Conservation (phyloP, 2,113 vertebrate genomes). For the Pantherophis guttatus region DNA sequence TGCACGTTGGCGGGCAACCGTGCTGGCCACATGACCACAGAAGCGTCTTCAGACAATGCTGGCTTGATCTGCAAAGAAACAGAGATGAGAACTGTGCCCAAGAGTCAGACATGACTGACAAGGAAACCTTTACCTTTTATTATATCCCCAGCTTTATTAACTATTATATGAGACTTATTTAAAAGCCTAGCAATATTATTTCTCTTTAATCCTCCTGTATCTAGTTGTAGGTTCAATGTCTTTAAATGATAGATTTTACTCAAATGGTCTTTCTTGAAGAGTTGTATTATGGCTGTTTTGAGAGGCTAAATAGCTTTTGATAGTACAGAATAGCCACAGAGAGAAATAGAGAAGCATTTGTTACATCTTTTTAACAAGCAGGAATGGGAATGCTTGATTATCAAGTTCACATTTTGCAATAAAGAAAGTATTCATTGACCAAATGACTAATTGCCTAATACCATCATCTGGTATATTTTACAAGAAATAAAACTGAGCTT, state of each 20-base stretch:
- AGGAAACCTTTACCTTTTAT: not conserved
- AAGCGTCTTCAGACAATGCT: too few relatives aligned
- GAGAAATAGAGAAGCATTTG: not conserved
- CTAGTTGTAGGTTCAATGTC: not conserved
- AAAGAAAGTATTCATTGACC: not conserved
- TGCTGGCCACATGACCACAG: too few relatives aligned
- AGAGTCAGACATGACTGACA: too few relatives aligned
- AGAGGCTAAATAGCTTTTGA: not conserved
- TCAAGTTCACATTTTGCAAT: not conserved
- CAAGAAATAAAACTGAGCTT: not conserved
- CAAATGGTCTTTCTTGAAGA: slow-evolving; percentile 16
- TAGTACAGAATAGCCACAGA: not conserved
- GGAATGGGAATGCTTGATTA: not conserved
- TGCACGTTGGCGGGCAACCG: too few relatives aligned
- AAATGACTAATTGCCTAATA: slow-evolving; percentile 4
- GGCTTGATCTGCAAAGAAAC: too few relatives aligned
- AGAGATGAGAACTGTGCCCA: too few relatives aligned
- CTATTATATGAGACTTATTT: not conserved
- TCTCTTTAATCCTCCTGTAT: not conserved
- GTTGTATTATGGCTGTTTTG: not conserved
- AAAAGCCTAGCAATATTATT: not conserved
- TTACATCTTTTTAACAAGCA: not conserved
- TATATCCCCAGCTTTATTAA: not conserved
- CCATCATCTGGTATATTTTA: slow-evolving; percentile 4
- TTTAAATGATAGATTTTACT: not conserved